Base-by-base conservation (phyloP, 2,888 invertebrate genomes). In the Volucella inanis region DNA sequence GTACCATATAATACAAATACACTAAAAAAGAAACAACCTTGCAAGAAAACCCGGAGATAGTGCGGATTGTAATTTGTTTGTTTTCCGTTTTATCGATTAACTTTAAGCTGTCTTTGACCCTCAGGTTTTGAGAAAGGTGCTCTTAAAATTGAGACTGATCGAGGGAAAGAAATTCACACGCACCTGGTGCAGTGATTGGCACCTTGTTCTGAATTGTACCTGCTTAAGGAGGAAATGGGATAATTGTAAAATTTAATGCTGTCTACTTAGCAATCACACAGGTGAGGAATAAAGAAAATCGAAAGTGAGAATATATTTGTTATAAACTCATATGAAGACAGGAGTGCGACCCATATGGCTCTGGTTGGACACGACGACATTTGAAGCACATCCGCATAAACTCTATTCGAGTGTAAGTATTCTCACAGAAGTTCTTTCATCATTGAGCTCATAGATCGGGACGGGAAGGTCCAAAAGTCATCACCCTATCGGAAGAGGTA, bases 71-170 rank as follows among this genome's bases (percentile, higher is more conserved):
- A 77, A 77, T 82, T 65, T 82, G 76, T 80, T 85, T 80, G 67
- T 80, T 76, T 75, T 80, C 80, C 59, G 55, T 72, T 79, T 85
- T 80, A 85, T 85, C 80, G 84, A 85, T 85, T 80, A 80, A 71
- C 80, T 76, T 55, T 62, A 76, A 67, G 71, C 61, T 72, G 80
- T 80, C 76, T 80, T 80, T 85, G 80, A 85, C 80, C 84, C 55
- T 67, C 55, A 68, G 68, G n/a, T 64, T 75, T 47, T 31, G 71
- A 71, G 61, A 52, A 41, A 74, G 72, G 50, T 65, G 72, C 41
- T 22, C 59, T 49, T 54, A 31, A 31, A 31, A 4, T 31, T 31
- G 6, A 31, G 31, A 0, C 31, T 6, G 31, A 31, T 31, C 31
- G 31, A 31, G 31, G 31, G 31, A 31, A 31, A 31, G 6, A 31